A percentile compares a stretch with the other conserved stretches of the same genome.
Conservation (phyloP, 2,888 invertebrate genomes). For the Nipponacmea schrenckii region DNA sequence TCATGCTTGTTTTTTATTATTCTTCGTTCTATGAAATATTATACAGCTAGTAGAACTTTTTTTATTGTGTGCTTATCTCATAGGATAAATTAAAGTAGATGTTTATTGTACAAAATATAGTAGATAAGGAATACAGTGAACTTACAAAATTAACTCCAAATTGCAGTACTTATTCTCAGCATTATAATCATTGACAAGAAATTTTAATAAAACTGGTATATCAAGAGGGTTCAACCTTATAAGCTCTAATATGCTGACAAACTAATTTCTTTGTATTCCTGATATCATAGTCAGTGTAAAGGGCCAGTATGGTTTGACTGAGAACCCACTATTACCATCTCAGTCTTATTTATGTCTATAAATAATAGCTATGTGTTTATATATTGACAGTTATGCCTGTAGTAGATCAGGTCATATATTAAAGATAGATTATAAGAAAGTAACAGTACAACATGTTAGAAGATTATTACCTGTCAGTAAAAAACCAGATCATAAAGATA, state of each 20-base stretch:
- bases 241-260: too few relatives aligned
- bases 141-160: too few relatives aligned
- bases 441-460: slow-evolving; percentile 59
- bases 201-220: too few relatives aligned
- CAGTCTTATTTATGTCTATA: neutral
- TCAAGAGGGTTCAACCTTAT: too few relatives aligned
- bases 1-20: neutral
- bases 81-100: too few relatives aligned
- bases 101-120: too few relatives aligned
- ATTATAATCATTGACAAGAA: too few relatives aligned
- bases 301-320: neutral
- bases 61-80: too few relatives aligned
- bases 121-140: too few relatives aligned
- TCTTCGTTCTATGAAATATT: neutral
- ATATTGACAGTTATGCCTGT: slow-evolving; percentile 60
- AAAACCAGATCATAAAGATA: slow-evolving; percentile 31
- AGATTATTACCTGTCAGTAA: slow-evolving; percentile 59
- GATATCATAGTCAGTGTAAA: neutral
- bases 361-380: neutral
- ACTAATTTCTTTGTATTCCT: neutral
- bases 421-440: slow-evolving; percentile 63
- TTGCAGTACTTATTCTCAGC: too few relatives aligned
- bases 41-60: too few relatives aligned
- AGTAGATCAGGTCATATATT: slow-evolving; percentile 65
- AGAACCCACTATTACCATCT: too few relatives aligned